Conservation (phyloP, 2,888 invertebrate genomes). For the Euphydryas editha region DNA sequence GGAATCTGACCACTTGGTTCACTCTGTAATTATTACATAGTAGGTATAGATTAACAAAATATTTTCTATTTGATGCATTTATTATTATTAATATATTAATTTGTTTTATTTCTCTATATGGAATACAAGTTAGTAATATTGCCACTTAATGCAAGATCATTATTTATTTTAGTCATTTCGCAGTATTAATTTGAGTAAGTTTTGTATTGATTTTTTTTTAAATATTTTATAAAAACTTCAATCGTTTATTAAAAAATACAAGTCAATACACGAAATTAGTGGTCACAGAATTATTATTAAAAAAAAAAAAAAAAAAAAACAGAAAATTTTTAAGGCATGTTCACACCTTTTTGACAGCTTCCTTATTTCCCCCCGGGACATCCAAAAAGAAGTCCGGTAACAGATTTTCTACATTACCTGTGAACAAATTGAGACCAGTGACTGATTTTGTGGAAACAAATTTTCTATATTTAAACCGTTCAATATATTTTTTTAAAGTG, state of each 20-base stretch:
- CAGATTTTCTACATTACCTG: slow-evolving; percentile 85
- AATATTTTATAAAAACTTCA: not conserved
- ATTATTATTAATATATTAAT: not conserved
- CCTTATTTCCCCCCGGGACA: slow-evolving; percentile 53
- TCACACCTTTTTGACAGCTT: slow-evolving; percentile 64
- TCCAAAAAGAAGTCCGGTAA: slow-evolving; percentile 96
- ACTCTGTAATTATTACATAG: slow-evolving; percentile 31
- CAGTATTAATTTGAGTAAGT: not conserved
- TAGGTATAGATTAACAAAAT: slow-evolving; percentile 5
- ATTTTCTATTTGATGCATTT: not conserved
- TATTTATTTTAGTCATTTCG: not conserved
- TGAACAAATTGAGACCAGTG: slow-evolving; percentile 59
- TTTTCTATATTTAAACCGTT: not conserved
- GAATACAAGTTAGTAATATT: not conserved
- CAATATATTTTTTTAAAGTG: not conserved
- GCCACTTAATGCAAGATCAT: slow-evolving; percentile 3
- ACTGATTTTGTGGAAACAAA: not conserved
- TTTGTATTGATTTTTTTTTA: not conserved
- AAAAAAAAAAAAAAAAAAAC: slow-evolving; percentile 13
- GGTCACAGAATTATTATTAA: slow-evolving; percentile 47
- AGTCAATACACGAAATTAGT: slow-evolving; percentile 48
- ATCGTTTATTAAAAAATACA: not conserved
- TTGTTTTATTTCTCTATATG: not conserved
- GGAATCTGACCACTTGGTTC: slow-evolving; percentile 83
- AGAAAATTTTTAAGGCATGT: slow-evolving; percentile 38